phyloP scores from a whole-genome alignment of 2,113 vertebrate genomes.

The Phyllopteryx taeniolatus region DNA sequence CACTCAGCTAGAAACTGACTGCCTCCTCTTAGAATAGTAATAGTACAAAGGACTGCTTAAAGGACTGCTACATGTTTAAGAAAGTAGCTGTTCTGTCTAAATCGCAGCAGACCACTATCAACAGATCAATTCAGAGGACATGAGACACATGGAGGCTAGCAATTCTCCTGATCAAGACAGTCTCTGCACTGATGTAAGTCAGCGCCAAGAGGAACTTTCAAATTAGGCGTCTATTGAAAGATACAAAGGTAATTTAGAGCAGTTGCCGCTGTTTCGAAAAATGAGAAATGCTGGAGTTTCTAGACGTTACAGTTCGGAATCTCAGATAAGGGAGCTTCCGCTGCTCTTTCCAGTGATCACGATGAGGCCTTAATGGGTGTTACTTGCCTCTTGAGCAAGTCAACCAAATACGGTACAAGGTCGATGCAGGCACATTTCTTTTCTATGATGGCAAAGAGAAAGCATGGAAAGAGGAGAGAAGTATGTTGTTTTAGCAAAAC shows the following conservation, averaged over 20 bases:
- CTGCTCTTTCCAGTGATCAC: background rate
- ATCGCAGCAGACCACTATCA: conserved; percentile 49
- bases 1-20: conserved; percentile 63
- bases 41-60: conserved; percentile 74
- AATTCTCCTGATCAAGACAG: conserved; percentile 29
- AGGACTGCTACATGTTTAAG: conserved; percentile 48
- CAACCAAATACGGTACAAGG: conserved; percentile 57
- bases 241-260: conserved; percentile 24
- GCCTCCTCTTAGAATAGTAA: conserved; percentile 67
- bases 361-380: background rate
- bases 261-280: background rate
- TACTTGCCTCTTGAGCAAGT: conserved; percentile 28
- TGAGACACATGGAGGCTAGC: conserved; percentile 33
- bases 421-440: conserved; percentile 46
- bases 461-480: conserved; percentile 34
- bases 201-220: conserved; percentile 38
- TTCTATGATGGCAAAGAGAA: conserved; percentile 36
- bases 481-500: conserved; percentile 76
- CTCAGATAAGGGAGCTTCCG: too few relatives aligned
- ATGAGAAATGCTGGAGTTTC: too few relatives aligned
- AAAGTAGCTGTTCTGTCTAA: conserved; percentile 61
- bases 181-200: conserved; percentile 14
- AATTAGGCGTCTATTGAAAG: conserved; percentile 6
- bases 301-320: too few relatives aligned
- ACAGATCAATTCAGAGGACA: conserved; percentile 54